Percentiles rank a stretch among this genome's conserved stretches.
Evolutionary conservation across 2,113 vertebrate species (phyloP).

Genomic region (Alligator mississippiensis): DNA sequence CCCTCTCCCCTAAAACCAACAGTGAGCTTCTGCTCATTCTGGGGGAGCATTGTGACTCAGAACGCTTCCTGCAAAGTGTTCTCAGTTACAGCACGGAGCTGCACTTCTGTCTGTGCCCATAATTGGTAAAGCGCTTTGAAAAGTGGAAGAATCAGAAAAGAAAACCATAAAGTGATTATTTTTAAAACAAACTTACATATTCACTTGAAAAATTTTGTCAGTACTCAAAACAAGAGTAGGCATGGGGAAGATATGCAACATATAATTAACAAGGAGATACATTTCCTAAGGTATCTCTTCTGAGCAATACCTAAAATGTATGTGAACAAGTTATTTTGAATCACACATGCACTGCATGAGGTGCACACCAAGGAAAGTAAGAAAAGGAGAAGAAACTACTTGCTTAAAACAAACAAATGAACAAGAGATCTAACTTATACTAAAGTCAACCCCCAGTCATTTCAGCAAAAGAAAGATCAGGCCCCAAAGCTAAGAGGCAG

Average conservation of each 20-base stretch:
- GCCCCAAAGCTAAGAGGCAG: neutral
- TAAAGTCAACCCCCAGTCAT: neutral
- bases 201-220: neutral
- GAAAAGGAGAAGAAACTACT: neutral
- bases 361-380: neutral
- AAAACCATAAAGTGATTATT: neutral
- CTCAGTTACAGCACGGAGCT: too few species aligned
- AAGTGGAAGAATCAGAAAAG: too few species aligned
- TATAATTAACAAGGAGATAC: neutral
- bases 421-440: neutral
- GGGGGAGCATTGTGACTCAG: too few species aligned
- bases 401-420: neutral
- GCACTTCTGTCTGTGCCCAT: too few species aligned
- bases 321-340: neutral
- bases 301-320: neutral
- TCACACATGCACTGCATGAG: neutral
- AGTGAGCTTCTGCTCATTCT: too few species aligned
- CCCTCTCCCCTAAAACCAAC: too few species aligned
- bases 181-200: neutral
- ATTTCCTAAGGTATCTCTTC: neutral
- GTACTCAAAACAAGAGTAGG: neutral
- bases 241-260: neutral
- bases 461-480: neutral
- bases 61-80: too few species aligned
- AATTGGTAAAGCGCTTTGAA: too few species aligned